phyloP scores from a whole-genome alignment of 2,113 vertebrate species.

The Hemichromis elongatus region DNA sequence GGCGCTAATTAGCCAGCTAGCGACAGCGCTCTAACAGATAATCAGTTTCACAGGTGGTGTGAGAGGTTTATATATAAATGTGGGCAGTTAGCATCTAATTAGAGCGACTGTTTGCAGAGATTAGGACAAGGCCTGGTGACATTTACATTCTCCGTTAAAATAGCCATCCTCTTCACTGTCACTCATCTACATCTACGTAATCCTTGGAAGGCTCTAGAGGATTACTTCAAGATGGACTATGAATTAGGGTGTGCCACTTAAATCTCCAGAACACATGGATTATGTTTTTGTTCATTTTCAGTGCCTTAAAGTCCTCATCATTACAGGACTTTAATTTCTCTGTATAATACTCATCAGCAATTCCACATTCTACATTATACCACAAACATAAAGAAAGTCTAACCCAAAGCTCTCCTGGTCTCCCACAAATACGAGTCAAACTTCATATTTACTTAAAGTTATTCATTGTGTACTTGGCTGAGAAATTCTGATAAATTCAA shows the following conservation, averaged over 20 bases:
- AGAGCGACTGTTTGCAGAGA: conserved; percentile 1
- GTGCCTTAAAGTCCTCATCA: neutral
- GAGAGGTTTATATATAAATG: neutral
- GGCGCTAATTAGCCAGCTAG: neutral
- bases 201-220: neutral
- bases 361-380: no score
- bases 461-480: no score
- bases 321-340: neutral
- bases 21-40: neutral
- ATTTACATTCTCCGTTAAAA: conserved; percentile 4
- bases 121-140: neutral
- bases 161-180: neutral
- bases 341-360: no score
- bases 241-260: neutral
- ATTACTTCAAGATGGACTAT: neutral
- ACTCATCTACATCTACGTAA: neutral
- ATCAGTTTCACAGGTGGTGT: neutral
- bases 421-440: no score
- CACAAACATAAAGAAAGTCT: no score
- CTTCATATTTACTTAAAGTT: no score
- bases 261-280: neutral
- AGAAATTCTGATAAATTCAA: no score
- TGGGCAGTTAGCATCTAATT: neutral
- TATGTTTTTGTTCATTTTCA: neutral
- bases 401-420: no score